These are phyloP conservation scores for Byasa hedistus DNA, from an alignment of 2,888 invertebrate species.

Conservation along the genomic window DNA sequence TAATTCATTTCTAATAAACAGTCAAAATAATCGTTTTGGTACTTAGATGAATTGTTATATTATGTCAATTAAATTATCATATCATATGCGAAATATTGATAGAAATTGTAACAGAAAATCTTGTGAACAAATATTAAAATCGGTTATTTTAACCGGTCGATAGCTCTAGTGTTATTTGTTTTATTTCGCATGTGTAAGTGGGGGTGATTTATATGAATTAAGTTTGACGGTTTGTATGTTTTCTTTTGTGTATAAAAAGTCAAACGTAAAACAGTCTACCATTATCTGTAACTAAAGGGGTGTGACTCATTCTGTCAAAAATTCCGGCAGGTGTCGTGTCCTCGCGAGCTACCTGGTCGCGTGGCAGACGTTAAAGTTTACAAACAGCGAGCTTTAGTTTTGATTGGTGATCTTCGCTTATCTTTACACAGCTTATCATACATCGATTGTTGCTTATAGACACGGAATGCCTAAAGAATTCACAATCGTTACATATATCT, in stretches of 20 bases:
- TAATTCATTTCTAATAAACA: too few relatives aligned
- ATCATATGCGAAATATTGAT: too few relatives aligned
- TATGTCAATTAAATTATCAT: too few relatives aligned
- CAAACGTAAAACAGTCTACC: conserved; percentile 5
- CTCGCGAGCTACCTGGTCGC: conserved; percentile 48
- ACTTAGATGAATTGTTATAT: too few relatives aligned
- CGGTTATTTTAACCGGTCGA: too few relatives aligned
- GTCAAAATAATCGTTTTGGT: too few relatives aligned
- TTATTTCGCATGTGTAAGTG: too few relatives aligned
- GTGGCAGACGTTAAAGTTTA: conserved; percentile 36
- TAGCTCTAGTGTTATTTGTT: too few relatives aligned
- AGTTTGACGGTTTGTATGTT: background rate
- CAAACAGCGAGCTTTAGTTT: conserved; percentile 5
- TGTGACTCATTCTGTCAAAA: conserved; percentile 38
- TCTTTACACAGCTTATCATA: background rate
- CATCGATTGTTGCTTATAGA: too few relatives aligned
- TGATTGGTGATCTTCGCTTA: conserved; percentile 11
- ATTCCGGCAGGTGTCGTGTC: conserved; percentile 43
- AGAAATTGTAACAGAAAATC: too few relatives aligned
- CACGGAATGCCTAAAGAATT: background rate
- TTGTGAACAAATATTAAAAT: too few relatives aligned
- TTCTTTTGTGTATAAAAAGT: background rate
- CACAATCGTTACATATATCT: background rate
- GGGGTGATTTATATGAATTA: background rate
- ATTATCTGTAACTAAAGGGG: conserved; percentile 32